Evolutionary conservation across 2,113 vertebrate species (phyloP).

Genomic region (Corapipo altera): DNA sequence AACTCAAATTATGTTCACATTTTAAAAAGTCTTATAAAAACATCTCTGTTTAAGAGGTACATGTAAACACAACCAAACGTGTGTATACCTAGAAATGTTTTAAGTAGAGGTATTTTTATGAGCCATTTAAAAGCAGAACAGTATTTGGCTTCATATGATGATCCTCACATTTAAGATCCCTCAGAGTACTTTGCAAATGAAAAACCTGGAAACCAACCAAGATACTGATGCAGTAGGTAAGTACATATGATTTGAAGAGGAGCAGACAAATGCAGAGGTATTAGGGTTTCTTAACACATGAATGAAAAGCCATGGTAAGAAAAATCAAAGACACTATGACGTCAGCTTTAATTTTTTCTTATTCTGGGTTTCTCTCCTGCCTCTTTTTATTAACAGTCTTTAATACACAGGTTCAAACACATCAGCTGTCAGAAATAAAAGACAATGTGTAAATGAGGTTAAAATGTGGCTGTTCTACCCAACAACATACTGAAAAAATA

Average conservation of each 20-base stretch:
- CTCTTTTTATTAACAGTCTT: not conserved
- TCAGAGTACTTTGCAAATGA: constrained; percentile 7
- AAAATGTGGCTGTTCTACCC: not conserved
- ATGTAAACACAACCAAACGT: not conserved
- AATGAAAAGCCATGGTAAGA: not conserved
- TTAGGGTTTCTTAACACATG: not conserved
- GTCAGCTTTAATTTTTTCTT: not conserved
- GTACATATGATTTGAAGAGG: not conserved
- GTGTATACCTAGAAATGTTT: not conserved
- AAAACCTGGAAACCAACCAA: not conserved
- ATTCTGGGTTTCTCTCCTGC: not conserved
- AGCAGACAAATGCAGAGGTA: not conserved
- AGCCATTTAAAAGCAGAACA: not conserved
- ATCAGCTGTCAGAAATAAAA: not conserved
- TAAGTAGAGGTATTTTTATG: not conserved
- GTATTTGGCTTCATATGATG: not conserved
- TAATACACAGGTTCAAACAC: not conserved
- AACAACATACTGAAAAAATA: not conserved
- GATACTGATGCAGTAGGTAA: not conserved
- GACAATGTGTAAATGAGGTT: not conserved
- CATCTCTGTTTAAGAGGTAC: not conserved
- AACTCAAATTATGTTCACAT: not conserved
- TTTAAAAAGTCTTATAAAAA: constrained; percentile 8
- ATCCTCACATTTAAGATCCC: not conserved
- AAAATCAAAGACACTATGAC: not conserved